phyloP scores from a whole-genome alignment of 2,888 invertebrate species.

The Melanargia galathea region DNA sequence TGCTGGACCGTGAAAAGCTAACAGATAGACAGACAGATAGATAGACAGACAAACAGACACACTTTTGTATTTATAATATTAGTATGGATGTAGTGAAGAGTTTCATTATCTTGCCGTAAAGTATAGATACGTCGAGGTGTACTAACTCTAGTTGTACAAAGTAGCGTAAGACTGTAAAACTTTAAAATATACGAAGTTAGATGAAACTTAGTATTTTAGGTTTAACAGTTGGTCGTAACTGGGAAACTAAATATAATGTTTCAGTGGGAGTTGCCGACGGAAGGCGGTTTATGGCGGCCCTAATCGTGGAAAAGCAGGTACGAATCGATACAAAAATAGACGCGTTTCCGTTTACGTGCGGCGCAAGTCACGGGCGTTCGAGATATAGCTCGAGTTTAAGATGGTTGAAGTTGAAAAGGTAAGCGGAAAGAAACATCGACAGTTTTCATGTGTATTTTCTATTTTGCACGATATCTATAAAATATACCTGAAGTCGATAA shows the following conservation, averaged over 20 bases:
- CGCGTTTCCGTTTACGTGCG: slow-evolving; percentile 62
- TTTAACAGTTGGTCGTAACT: slow-evolving; percentile 41
- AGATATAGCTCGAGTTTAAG: background rate
- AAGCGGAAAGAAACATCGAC: background rate
- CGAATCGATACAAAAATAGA: slow-evolving; percentile 61
- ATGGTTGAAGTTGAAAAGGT: background rate
- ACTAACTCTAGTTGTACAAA: slow-evolving; percentile 13
- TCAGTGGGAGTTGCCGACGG: slow-evolving; percentile 54
- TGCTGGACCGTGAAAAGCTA: no score
- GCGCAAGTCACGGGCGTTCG: slow-evolving; percentile 37
- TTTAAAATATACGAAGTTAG: no score
- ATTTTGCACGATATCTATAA: no score
- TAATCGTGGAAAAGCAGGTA: slow-evolving; percentile 69
- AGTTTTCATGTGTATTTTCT: no score
- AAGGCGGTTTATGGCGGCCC: slow-evolving; percentile 55
- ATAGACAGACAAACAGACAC: no score
- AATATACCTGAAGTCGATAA: no score
- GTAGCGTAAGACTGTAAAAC: slow-evolving; percentile 17
- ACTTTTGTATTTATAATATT: no score
- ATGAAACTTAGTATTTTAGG: slow-evolving; percentile 35
- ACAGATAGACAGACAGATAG: no score
- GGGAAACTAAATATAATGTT: slow-evolving; percentile 39
- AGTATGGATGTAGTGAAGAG: no score
- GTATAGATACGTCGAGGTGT: background rate
- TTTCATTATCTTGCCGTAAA: no score